A percentile compares a stretch with the other conserved stretches of the same genome.
phyloP scores from a whole-genome alignment of 2,797 vertebrate species.

The Channallabes apus region DNA sequence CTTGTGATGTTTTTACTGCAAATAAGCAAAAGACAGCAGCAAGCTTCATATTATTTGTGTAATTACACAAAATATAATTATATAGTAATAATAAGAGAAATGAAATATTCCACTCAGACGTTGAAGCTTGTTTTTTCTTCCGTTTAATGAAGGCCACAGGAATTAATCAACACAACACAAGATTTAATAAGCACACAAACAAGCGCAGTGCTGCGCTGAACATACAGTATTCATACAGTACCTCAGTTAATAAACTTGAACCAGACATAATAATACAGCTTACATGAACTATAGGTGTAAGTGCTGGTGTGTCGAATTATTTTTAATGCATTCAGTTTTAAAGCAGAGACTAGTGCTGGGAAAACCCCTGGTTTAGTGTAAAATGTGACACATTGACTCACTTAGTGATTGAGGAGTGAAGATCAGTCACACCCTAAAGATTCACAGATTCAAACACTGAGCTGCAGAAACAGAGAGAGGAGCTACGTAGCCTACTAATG shows the following conservation, averaged over 20 bases:
- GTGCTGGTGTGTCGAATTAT: not conserved
- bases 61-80: no score
- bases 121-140: no score
- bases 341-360: no score
- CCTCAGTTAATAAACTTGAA: not conserved
- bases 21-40: not conserved
- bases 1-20: not conserved
- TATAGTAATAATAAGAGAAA: not conserved
- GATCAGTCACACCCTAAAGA: no score
- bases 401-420: no score
- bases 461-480: no score
- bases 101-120: not conserved
- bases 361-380: no score
- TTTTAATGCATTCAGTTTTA: no score
- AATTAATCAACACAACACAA: not conserved
- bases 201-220: not conserved
- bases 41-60: not conserved
- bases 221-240: not conserved
- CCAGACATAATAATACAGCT: not conserved
- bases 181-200: not conserved
- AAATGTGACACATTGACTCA: no score
- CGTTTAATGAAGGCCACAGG: not conserved
- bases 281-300: not conserved
- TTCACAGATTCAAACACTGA: no score
- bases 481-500: no score